Conservation (phyloP, 2,797 vertebrate genomes). For the Trachops cirrhosus region DNA sequence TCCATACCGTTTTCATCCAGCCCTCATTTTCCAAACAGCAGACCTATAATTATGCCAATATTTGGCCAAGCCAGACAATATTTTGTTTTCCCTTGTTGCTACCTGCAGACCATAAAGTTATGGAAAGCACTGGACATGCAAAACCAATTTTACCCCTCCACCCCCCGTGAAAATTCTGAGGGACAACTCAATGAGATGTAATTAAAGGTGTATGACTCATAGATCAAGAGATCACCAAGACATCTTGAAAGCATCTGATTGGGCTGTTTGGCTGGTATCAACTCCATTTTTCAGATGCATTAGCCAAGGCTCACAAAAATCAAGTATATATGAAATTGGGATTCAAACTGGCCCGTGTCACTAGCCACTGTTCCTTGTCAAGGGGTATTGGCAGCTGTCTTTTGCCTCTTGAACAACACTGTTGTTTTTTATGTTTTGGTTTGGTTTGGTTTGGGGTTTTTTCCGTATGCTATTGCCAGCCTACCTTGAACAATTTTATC, state of each 20-base stretch:
- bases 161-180: not conserved
- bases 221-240: not conserved
- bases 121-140: not conserved
- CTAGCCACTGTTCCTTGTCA: not conserved
- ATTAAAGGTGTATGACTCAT: not conserved
- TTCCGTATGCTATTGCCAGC: not conserved
- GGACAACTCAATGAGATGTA: not conserved
- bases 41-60: conserved; percentile 76
- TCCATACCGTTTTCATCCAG: conserved; percentile 68
- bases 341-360: not conserved
- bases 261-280: not conserved
- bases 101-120: conserved; percentile 53
- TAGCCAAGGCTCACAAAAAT: not conserved
- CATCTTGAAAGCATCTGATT: not conserved
- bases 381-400: not conserved
- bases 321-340: not conserved
- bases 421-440: not conserved
- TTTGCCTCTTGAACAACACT: not conserved
- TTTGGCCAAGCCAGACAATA: conserved; percentile 67
- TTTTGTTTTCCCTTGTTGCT: conserved; percentile 74
- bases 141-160: conserved; percentile 43
- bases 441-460: not conserved
- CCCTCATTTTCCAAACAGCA: conserved; percentile 71
- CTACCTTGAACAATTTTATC: conserved; percentile 37
- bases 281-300: conserved; percentile 2